These are phyloP conservation scores for Cepaea hortensis DNA, from an alignment of 2,888 invertebrate genomes.

Conservation along the genomic window DNA sequence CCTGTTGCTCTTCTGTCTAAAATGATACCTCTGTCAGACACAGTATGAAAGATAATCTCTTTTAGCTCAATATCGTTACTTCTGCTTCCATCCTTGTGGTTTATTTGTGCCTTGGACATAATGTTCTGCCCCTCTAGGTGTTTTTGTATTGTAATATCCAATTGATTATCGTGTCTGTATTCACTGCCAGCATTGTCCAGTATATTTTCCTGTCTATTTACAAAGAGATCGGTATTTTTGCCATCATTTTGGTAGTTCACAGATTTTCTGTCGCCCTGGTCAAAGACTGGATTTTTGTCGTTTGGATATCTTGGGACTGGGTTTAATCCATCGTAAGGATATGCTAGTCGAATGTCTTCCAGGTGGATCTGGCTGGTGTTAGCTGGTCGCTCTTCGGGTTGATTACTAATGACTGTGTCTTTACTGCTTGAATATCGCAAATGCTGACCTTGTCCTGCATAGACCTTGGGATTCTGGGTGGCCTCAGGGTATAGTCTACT, in stretches of 20 bases:
- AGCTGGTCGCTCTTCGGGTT: not conserved
- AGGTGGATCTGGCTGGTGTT: not conserved
- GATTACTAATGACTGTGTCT: not conserved
- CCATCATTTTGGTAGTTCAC: not conserved
- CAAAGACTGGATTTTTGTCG: not conserved
- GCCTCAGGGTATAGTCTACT: not conserved
- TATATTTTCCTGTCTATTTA: not conserved
- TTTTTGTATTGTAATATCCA: not conserved
- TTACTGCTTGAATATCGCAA: not conserved
- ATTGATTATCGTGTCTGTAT: not conserved
- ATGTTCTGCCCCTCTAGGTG: not conserved
- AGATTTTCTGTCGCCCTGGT: not conserved
- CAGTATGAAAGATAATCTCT: not conserved
- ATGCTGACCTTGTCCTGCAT: not conserved
- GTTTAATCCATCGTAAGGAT: slow-evolving; percentile 22
- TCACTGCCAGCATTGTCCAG: not conserved
- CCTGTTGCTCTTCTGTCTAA: not conserved
- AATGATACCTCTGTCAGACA: not conserved
- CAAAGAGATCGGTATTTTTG: not conserved
- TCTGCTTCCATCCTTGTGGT: not conserved
- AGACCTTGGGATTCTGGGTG: not conserved
- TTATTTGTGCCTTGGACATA: not conserved
- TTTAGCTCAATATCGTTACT: not conserved
- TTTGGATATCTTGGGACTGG: slow-evolving; percentile 30
- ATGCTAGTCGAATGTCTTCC: not conserved